These are phyloP conservation scores for Oreortyx pictus DNA, from an alignment of 2,797 vertebrate species.

Conservation along the genomic window DNA sequence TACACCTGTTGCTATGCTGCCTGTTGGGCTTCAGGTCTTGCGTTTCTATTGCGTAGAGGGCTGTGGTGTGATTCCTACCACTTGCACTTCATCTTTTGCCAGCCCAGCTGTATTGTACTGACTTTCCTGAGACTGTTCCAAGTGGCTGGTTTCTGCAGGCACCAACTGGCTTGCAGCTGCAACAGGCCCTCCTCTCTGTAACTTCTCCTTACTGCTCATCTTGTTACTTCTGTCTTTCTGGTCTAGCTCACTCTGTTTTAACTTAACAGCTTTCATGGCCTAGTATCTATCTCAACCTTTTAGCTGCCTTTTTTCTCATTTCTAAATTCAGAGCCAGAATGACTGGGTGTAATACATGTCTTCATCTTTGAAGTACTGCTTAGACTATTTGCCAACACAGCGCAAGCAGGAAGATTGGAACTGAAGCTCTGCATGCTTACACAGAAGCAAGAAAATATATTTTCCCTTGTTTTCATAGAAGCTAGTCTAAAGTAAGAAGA, in stretches of 20 bases:
- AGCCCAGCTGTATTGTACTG: slow-evolving; percentile 12
- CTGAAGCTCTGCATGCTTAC: not conserved
- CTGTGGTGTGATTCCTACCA: not conserved
- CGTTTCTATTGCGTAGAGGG: not conserved
- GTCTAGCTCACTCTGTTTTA: not conserved
- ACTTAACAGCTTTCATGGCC: not conserved
- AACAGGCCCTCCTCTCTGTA: not conserved
- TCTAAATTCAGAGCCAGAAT: not conserved
- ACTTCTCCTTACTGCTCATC: not conserved
- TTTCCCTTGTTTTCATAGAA: not conserved
- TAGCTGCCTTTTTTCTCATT: not conserved
- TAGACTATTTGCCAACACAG: not conserved
- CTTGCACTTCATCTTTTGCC: not conserved
- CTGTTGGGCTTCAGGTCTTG: slow-evolving; percentile 25
- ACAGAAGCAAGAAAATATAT: not conserved
- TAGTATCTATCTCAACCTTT: not conserved
- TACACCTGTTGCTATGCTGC: not conserved
- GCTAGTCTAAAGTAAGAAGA: not conserved
- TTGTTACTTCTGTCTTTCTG: not conserved
- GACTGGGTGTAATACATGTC: not conserved
- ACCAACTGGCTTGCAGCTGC: slow-evolving; percentile 56
- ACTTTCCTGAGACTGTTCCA: slow-evolving; percentile 15
- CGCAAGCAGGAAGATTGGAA: not conserved
- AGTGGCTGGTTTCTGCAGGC: slow-evolving; percentile 6
- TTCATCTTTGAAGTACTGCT: not conserved